Conservation (phyloP, 2,113 vertebrate species). For the Psittacara wagleri region DNA sequence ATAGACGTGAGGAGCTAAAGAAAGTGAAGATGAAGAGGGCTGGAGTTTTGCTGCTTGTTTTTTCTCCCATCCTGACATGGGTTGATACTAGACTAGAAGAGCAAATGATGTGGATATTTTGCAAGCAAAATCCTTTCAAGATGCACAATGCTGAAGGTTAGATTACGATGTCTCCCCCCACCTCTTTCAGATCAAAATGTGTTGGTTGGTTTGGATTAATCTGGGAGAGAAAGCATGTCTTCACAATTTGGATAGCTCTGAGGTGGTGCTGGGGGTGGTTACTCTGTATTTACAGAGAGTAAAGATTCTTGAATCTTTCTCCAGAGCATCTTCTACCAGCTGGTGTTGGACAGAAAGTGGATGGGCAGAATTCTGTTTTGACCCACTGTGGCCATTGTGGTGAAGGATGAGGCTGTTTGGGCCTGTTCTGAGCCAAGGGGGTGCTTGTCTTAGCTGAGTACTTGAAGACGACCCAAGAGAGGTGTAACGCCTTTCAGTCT, state of each 20-base stretch:
- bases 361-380: not conserved
- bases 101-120: not conserved
- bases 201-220: not conserved
- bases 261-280: not conserved
- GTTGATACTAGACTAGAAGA: not conserved
- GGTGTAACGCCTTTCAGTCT: not conserved
- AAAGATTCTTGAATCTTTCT: not conserved
- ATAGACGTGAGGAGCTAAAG: not conserved
- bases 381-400: fast-evolving
- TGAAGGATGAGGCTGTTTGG: not conserved
- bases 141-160: not conserved
- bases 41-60: not conserved
- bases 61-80: not conserved
- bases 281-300: not conserved
- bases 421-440: not conserved
- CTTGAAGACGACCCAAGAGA: not conserved
- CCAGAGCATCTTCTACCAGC: not conserved
- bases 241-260: not conserved
- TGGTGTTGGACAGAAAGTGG: not conserved
- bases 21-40: not conserved
- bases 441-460: not conserved
- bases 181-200: not conserved
- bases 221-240: not conserved
- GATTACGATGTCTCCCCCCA: not conserved
- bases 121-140: not conserved